phyloP scores from a whole-genome alignment of 2,113 vertebrate species.

The Psittacula cyanocephala region DNA sequence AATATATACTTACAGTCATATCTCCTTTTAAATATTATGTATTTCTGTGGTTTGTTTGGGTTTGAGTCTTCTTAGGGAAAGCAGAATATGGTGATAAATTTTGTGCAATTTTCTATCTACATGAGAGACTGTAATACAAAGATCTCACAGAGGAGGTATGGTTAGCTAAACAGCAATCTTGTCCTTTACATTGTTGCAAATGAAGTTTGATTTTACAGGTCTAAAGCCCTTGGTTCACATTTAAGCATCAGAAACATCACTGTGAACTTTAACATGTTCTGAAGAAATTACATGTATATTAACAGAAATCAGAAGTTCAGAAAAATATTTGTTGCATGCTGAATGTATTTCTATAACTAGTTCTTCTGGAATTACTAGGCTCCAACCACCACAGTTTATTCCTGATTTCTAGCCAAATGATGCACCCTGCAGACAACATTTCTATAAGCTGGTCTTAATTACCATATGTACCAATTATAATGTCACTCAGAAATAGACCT shows the following conservation, averaged over 20 bases:
- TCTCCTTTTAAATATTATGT: not conserved
- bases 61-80: not conserved
- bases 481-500: conserved; percentile 67
- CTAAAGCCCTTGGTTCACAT: not conserved
- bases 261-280: not conserved
- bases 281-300: not conserved
- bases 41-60: not conserved
- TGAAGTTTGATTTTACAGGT: not conserved
- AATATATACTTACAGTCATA: not conserved
- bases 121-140: conserved; percentile 4
- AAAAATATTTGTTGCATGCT: not conserved
- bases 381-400: not conserved
- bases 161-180: not conserved
- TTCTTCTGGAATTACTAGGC: not conserved
- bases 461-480: conserved; percentile 63
- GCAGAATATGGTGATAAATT: not conserved
- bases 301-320: not conserved
- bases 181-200: not conserved
- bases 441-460: conserved; percentile 67
- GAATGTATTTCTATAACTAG: not conserved
- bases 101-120: not conserved
- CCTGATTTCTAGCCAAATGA: conserved; percentile 44
- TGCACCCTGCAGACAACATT: conserved; percentile 45
- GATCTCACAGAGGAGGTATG: not conserved
- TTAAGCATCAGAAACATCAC: not conserved